phyloP scores from a whole-genome alignment of 2,113 vertebrate species.

The Acrocephalus arundinaceus region DNA sequence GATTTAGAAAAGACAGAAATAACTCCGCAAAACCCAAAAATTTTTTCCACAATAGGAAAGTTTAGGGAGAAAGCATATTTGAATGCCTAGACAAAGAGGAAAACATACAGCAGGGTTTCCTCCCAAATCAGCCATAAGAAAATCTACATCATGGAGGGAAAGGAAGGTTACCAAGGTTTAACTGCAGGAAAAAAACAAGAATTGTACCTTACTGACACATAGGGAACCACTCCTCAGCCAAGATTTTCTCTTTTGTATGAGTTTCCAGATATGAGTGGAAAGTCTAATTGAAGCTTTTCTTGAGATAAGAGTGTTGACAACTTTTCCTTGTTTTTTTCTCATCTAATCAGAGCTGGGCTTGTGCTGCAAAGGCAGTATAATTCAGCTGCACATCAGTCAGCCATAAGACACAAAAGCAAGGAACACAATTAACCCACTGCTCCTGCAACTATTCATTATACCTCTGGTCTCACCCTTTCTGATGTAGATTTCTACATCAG shows the following conservation, averaged over 20 bases:
- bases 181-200: background rate
- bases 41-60: background rate
- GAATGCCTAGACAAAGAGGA: background rate
- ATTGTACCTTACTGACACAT: background rate
- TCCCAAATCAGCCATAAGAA: background rate
- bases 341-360: background rate
- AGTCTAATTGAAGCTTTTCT: background rate
- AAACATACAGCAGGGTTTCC: background rate
- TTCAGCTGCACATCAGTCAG: background rate
- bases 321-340: background rate
- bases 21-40: background rate
- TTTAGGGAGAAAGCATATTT: background rate
- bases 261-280: background rate
- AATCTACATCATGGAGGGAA: background rate
- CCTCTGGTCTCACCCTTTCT: background rate
- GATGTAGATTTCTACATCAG: background rate
- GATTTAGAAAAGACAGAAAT: background rate
- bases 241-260: background rate
- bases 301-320: background rate
- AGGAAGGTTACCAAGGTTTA: background rate
- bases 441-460: background rate
- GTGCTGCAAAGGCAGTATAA: background rate
- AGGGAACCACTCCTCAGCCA: background rate
- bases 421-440: background rate
- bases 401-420: background rate